Percentiles rank a stretch among this genome's conserved stretches.
Conservation (phyloP, 2,888 invertebrate genomes). For the Agonopterix subpropinquella region DNA sequence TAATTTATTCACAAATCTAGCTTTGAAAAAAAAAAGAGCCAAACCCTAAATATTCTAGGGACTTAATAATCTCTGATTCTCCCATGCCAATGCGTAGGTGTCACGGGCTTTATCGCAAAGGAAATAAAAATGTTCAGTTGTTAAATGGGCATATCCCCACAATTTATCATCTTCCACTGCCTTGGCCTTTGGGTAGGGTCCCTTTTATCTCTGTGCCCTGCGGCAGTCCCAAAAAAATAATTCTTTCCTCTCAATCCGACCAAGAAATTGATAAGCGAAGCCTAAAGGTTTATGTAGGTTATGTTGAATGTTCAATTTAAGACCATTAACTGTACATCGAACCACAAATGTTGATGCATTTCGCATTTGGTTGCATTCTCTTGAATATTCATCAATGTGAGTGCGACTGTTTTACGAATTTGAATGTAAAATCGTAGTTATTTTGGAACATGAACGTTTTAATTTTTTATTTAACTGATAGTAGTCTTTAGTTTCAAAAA, state of each 20-base stretch:
- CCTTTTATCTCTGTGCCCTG: constrained; percentile 30
- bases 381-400: not conserved
- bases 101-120: constrained; percentile 9
- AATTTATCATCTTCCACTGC: constrained; percentile 41
- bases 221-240: constrained; percentile 22
- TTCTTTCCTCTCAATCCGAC: constrained; percentile 24
- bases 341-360: too few species aligned
- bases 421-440: not conserved
- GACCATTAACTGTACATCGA: not conserved
- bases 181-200: constrained; percentile 27
- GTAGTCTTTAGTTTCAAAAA: too few species aligned
- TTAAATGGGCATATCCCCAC: constrained; percentile 29
- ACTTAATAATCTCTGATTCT: constrained; percentile 2
- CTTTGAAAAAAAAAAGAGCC: too few species aligned
- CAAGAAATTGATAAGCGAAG: constrained; percentile 25
- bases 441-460: not conserved
- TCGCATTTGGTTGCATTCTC: too few species aligned
- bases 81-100: constrained; percentile 1
- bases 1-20: too few species aligned
- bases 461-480: not conserved
- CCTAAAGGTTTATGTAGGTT: constrained; percentile 15
- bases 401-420: too few species aligned
- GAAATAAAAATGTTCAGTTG: constrained; percentile 25
- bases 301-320: constrained; percentile 7
- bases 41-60: not conserved